Base-by-base conservation (phyloP, 2,888 invertebrate species). In the Eupithecia tripunctaria region DNA sequence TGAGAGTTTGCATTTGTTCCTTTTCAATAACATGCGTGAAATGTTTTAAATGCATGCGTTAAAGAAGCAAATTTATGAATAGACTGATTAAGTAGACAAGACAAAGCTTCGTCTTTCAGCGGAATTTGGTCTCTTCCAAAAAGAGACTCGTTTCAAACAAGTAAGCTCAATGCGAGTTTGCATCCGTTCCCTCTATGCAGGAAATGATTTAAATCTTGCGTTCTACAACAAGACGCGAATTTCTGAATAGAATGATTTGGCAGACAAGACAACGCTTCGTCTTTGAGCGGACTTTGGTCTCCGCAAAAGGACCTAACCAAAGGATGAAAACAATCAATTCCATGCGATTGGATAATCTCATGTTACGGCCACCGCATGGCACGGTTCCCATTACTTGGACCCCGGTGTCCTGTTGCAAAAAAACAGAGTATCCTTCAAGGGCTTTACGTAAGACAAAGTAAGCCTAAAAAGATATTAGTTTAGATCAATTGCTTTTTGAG, bases 291-390 rank as follows among this genome's bases (percentile, higher is more conserved):
- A 56, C 25, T 56, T 25, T 25, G 3, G 3, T 56, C 56, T 56
- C 51, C 7, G 51, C 51, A 25, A 25, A 56, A 51, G 21, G 51
- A 51, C 51, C 21, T 21, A 51, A 21, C 51, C 21, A 75, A 80
- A 88, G 89, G 88, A 91, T 87, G 87, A 77, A 83, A 84, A 82
- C 80, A 81, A 90, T 92, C 89, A 89, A 79, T 92, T 90, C 89
- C 87, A 85, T 82, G 71, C 82, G 85, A 88, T 82, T 84, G 84
- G 72, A 78, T 76, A 75, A 81, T 82, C 84, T 92, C 85, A 76
- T 78, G 84, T 93, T 92, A 76, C 78, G 84, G 82, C 86, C 86
- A 87, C 88, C 88, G 79, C 84, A 82, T 79, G 78, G 84, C 67
- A 73, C 78, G 80, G 84, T 86, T 87, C 85, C 83, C 86, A 84